Evolutionary conservation across 2,888 invertebrate species (phyloP).

Genomic region (Liodrosophila aerea): DNA sequence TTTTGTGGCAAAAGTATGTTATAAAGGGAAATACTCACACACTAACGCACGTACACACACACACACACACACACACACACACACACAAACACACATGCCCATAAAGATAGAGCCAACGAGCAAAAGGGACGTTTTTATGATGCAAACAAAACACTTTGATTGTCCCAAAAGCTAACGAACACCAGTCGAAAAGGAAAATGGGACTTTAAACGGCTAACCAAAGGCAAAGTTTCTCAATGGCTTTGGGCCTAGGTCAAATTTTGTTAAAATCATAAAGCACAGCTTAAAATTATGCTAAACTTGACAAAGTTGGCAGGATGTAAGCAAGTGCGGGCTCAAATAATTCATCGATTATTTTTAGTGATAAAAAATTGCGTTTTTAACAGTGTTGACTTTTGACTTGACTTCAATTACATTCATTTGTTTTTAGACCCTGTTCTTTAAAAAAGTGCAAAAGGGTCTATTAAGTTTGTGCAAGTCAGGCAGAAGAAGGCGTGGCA

Average conservation of each 20-base stretch:
- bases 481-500: no score
- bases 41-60: not conserved
- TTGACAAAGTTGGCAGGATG: no score
- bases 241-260: constrained; percentile 44
- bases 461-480: no score
- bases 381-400: constrained; percentile 10
- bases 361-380: constrained; percentile 10
- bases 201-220: constrained; percentile 12
- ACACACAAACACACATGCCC: constrained; percentile 1
- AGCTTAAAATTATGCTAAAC: constrained; percentile 17
- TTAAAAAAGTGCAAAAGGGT: no score
- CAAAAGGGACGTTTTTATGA: constrained; percentile 38
- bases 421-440: no score
- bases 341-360: constrained; percentile 31
- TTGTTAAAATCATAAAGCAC: constrained; percentile 10
- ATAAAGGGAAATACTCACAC: constrained; percentile 42
- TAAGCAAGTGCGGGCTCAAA: no score
- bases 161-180: constrained; percentile 10
- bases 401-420: constrained; percentile 33
- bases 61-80: constrained; percentile 1
- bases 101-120: constrained; percentile 49
- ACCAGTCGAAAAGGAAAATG: constrained; percentile 7
- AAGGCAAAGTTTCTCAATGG: constrained; percentile 13
- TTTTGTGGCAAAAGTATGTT: constrained; percentile 40
- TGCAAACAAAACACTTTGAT: constrained; percentile 43